Evolutionary conservation across 2,888 invertebrate species (phyloP).

Genomic region (Chorisops tibialis): DNA sequence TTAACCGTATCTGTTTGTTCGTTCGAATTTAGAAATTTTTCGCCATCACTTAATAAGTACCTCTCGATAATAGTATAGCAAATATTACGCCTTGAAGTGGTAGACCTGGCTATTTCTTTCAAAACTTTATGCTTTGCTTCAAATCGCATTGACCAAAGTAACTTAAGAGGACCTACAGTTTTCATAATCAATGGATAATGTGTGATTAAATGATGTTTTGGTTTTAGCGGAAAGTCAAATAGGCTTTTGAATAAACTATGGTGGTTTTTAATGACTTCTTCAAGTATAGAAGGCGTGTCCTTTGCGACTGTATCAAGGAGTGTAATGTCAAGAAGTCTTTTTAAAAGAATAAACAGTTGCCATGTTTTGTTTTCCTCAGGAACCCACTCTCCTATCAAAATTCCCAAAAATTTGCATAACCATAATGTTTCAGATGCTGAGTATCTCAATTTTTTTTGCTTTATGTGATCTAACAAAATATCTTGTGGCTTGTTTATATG

Average conservation of each 20-base stretch:
- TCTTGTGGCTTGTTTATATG: conserved; percentile 8
- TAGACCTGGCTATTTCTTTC: conserved; percentile 6
- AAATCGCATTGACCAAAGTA: conserved; percentile 15
- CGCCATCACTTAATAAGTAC: not conserved
- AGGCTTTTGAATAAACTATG: not conserved
- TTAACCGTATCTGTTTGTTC: too few relatives aligned
- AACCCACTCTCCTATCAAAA: too few relatives aligned
- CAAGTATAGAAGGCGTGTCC: not conserved
- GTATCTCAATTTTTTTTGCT: conserved; percentile 1
- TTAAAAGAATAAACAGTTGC: too few relatives aligned
- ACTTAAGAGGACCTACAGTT: conserved; percentile 15
- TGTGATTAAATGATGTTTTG: conserved; percentile 19
- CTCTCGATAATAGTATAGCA: not conserved
- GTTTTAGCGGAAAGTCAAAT: not conserved
- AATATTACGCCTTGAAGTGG: conserved; percentile 1
- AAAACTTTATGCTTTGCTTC: conserved; percentile 5
- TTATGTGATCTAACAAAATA: conserved; percentile 4
- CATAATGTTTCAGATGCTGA: conserved; percentile 20
- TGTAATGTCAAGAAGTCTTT: too few relatives aligned
- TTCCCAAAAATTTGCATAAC: too few relatives aligned
- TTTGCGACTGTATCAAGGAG: too few relatives aligned
- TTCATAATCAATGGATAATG: conserved; percentile 23
- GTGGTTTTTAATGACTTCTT: not conserved
- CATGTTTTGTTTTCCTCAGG: too few relatives aligned
- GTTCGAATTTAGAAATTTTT: not conserved